Evolutionary conservation across 2,797 vertebrate species (phyloP), one percentile per base, ranked within the genome.

Genomic region (Arnoldichthys spilopterus): DNA sequence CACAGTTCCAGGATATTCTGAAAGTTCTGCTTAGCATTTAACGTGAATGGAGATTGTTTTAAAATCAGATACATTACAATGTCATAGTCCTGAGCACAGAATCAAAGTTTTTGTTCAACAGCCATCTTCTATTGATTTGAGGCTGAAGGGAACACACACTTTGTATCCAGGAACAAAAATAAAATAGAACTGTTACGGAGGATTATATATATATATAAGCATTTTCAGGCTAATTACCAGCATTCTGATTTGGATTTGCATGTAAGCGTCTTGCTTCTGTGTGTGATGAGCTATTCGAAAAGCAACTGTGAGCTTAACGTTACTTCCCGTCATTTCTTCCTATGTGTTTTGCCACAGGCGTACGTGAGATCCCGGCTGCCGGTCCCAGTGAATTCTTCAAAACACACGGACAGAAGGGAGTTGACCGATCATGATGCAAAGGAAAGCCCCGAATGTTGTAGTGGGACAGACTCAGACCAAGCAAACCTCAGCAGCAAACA

Each of bases 291-390:
- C 24, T 13, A 2, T 12, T 56, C 26, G 32, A 30, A 61, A 30
- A 28, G 26, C 12, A 45, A 45, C n/a, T 12, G 43, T 45, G 5
- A n/a, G 15, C 4, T 62, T 62, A n/a, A 34, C 24, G 0, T n/a
- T 62, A 2, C 49, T 12, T 53, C 30, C 8, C 1, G 6, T 59
- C 28, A 30, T 22, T 37, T 43, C 37, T 43, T 40, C 37, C 40
- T 20, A 22, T 47, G 16, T 82, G 77, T 85, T 51, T 28, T 64
- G 18, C 86, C 88, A 30, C 72, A 96, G 96, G 83, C 82, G 16
- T 76, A 80, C 34, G 89, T 87, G 79, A 97, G 82, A 85, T 98
- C 96, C 12, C 93, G 94, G 47, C 88, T 99, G 62, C 96, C 97
- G 0, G 71, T 98, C 83, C 93, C 88, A 9, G 34, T 95, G 18